Percentiles rank a stretch among this genome's conserved stretches.
These are phyloP conservation scores for Selenia dentaria DNA, from an alignment of 2,888 invertebrate species.

Conservation along the genomic window DNA sequence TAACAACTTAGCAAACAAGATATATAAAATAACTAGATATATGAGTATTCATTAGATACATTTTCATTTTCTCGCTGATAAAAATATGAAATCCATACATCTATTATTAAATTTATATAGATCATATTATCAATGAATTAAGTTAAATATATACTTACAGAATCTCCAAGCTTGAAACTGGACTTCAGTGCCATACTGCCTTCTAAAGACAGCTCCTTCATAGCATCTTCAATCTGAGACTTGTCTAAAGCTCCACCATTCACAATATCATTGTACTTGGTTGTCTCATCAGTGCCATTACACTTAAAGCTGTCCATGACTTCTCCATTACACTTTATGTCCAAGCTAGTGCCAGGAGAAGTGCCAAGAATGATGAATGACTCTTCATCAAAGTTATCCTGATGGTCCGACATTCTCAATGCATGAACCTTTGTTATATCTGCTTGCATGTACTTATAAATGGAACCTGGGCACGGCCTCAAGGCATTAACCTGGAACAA, in stretches of 20 bases:
- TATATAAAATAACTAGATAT: too few species aligned
- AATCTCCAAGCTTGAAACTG: slow-evolving; percentile 66
- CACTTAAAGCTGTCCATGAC: slow-evolving; percentile 31
- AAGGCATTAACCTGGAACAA: too few species aligned
- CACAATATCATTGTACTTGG: slow-evolving; percentile 18
- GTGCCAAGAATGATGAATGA: slow-evolving; percentile 77
- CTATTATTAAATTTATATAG: too few species aligned
- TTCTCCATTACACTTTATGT: slow-evolving; percentile 56
- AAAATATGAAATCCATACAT: too few species aligned
- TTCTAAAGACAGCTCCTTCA: slow-evolving; percentile 65
- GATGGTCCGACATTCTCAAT: slow-evolving; percentile 52
- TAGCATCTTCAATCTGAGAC: slow-evolving; percentile 65
- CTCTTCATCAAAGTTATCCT: slow-evolving; percentile 66
- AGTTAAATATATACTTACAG: slow-evolving; percentile 57
- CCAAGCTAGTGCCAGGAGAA: slow-evolving; percentile 70
- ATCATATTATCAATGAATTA: too few species aligned
- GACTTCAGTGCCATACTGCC: slow-evolving; percentile 72
- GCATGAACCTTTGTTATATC: slow-evolving; percentile 56
- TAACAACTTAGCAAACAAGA: too few species aligned
- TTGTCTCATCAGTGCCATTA: slow-evolving; percentile 15
- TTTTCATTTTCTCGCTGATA: too few species aligned
- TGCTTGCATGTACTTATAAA: too few species aligned
- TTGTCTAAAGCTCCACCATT: slow-evolving; percentile 43
- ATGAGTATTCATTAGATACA: too few species aligned
- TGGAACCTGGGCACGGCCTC: too few species aligned